Evolutionary conservation across 2,797 vertebrate genomes (phyloP), one percentile per base, ranked within the genome.

Genomic region (Catharus ustulatus): DNA sequence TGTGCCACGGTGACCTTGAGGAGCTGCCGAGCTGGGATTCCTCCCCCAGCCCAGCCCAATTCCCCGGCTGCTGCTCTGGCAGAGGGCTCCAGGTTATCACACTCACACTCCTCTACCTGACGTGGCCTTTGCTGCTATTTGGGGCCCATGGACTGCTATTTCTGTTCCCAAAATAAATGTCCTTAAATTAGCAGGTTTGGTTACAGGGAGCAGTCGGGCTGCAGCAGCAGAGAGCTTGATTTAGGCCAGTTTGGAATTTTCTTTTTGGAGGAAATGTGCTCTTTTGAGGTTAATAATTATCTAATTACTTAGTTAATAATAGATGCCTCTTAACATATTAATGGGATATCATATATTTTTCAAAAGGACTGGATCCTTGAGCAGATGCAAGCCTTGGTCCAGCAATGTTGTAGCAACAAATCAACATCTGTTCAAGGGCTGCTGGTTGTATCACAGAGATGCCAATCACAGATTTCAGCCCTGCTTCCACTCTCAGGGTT

Each of bases 141-240:
- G 83, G 45, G 77, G 22, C 74, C 40, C 8, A 9, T 15, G 19
- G 40, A 59, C 77, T 45, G 19, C 83, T 79, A 36, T 90, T 90
- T 71, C 52, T 77, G 24, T 63, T 93, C 79, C 75, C 46, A 38
- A 92, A 94, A 83, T 89, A 90, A 46, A 71, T 22, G 57, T 82
- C 52, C 78, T 94, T 85, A 87, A 94, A 89, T 89, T 77, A 72
- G n/a, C 54, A 4, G 2, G 14, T 72, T 78, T 13, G 3, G 38
- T 79, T 62, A 17, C 55, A 77, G 48, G 67, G 40, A 89, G 38
- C 57, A 54, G 61, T 12, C 71, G 57, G 62, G 46, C 36, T 79
- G 17, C 32, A 59, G 38, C 66, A 95, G 32, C 22, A 59, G 46
- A 38, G 58, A 68, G 46, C 36, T 71, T 64, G 15, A 69, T 74